A percentile compares a stretch with the other conserved stretches of the same genome.
phyloP scores from a whole-genome alignment of 64 coral and sea anemone species.

The Exaiptasia diaphana region DNA sequence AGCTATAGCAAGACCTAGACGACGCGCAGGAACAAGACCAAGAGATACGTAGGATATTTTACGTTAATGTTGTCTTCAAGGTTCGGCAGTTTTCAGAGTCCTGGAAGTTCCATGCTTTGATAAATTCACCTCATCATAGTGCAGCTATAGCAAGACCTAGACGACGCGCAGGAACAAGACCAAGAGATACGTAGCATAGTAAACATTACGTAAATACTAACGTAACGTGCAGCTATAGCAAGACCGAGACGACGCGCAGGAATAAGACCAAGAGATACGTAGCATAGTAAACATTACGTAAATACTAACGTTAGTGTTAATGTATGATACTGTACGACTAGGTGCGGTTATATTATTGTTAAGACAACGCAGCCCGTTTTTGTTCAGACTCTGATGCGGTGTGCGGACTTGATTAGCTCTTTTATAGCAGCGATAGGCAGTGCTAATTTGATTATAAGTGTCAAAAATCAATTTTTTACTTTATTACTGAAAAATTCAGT shows the following conservation, averaged over 20 bases:
- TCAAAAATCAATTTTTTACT: too few species aligned
- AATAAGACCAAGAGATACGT: constrained; percentile 58
- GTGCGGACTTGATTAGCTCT: too few species aligned
- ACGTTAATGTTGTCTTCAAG: constrained; percentile 30
- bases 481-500: too few species aligned
- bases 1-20: constrained; percentile 41
- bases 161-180: constrained; percentile 67
- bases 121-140: constrained; percentile 57
- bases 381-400: too few species aligned
- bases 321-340: too few species aligned
- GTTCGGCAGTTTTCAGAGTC: constrained; percentile 81
- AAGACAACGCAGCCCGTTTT: too few species aligned
- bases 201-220: too few species aligned
- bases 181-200: constrained; percentile 41
- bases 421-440: too few species aligned
- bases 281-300: background rate
- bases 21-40: constrained; percentile 66
- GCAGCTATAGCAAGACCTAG: constrained; percentile 38
- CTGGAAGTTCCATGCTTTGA: constrained; percentile 94
- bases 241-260: constrained; percentile 65
- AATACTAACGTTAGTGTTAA: too few species aligned
- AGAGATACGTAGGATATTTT: constrained; percentile 47
- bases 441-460: too few species aligned
- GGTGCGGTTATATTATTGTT: too few species aligned
- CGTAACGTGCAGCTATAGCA: constrained; percentile 9